Evolutionary conservation across 2,797 vertebrate species (phyloP), one percentile per base, ranked within the genome.

Genomic region (Arremon aurantiirostris): DNA sequence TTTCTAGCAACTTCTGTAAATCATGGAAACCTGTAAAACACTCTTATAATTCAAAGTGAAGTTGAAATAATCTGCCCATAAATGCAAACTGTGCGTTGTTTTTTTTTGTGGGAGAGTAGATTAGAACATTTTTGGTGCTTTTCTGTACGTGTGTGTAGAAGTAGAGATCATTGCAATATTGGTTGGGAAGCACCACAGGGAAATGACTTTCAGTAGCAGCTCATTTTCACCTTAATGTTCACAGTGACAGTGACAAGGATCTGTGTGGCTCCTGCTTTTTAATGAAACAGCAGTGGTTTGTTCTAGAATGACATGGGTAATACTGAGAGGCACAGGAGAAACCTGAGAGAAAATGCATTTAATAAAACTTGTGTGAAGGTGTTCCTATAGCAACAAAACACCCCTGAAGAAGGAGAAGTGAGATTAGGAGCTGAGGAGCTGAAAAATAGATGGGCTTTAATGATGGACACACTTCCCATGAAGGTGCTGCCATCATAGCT

Each of bases 341-440:
- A 90, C 37, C 49, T n/a, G 44, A 70, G 77, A 84, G 83, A 61
- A 93, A 82, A 82, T 42, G 6, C 3, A 1, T 47, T 70, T 57
- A 57, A 12, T 82, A 52, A 71, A 68, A 50, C 11, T 39, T 70
- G 8, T 70, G 37, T 77, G 83, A 80, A 92, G 56, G 44, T 79
- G 86, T 94, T 93, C n/a, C 78, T 87, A 17, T 60, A 73, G 90
- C 86, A 95, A 64, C 84, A 64, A 50, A 73, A 64, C 61, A 75
- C 19, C 11, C 9, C 35, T 71, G 26, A 78, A 78, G 42, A 39
- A 44, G 46, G 49, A 57, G 57, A 71, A 22, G 17, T 32, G n/a
- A 76, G n/a, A 77, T 47, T 6, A 44, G 52, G 47, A 86, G 22
- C 27, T 32, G 39, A 80, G 27, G 47, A 80, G 11, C 46, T 87